A percentile compares a stretch with the other conserved stretches of the same genome.
Evolutionary conservation across 2,888 invertebrate genomes (phyloP).

Genomic region (Sepiola atlantica): DNA sequence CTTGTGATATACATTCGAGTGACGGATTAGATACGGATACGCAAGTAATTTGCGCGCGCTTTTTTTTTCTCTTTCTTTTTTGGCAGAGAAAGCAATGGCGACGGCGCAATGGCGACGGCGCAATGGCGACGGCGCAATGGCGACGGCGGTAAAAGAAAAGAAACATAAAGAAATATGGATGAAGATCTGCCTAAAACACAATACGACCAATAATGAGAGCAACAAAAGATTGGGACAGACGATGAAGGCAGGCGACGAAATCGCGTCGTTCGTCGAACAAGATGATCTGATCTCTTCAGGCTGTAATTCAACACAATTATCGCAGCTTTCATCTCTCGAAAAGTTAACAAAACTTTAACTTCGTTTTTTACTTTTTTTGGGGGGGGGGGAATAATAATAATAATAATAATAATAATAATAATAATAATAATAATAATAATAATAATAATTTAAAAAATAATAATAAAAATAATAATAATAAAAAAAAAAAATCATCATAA

Average conservation of each 20-base stretch:
- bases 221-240: neutral
- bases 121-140: neutral
- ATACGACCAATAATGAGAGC: slow-evolving; percentile 12
- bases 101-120: neutral
- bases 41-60: neutral
- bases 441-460: too few relatives aligned
- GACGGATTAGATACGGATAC: neutral
- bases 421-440: too few relatives aligned
- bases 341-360: slow-evolving; percentile 13
- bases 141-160: neutral
- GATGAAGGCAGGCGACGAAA: neutral
- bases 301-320: slow-evolving; percentile 16
- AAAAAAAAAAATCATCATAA: too few relatives aligned
- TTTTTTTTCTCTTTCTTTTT: neutral
- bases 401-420: too few relatives aligned
- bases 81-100: neutral
- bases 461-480: too few relatives aligned
- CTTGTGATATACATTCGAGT: neutral
- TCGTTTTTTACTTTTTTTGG: neutral
- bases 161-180: neutral
- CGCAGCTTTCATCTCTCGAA: neutral
- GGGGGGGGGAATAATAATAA: too few relatives aligned
- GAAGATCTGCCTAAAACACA: slow-evolving; percentile 19
- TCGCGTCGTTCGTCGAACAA: neutral
- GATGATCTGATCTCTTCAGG: neutral